Conservation (phyloP, 2,113 vertebrate genomes). For the Naja naja region DNA sequence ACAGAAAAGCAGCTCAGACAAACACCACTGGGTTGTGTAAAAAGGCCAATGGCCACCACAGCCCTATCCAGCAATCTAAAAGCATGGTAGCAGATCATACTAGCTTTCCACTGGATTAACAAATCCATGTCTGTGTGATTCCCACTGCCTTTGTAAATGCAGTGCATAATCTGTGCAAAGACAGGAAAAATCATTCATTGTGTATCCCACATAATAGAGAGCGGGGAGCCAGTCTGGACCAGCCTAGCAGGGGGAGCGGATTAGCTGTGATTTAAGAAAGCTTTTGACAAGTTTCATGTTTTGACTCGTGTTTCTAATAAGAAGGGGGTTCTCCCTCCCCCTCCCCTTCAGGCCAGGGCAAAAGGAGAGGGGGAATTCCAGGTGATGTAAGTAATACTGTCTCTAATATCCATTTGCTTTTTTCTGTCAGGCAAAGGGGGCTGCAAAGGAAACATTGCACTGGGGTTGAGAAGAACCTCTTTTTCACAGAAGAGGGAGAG, state of each 20-base stretch:
- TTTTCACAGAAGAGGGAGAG: neutral
- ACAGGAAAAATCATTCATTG: neutral
- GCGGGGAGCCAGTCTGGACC: neutral
- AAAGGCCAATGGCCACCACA: neutral
- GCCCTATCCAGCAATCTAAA: neutral
- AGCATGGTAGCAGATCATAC: neutral
- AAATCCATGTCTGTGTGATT: neutral
- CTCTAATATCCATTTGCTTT: neutral
- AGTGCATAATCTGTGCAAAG: neutral
- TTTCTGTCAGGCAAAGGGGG: neutral
- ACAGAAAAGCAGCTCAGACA: neutral
- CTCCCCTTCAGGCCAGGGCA: neutral
- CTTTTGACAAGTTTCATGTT: conserved; percentile 4
- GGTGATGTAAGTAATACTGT: neutral
- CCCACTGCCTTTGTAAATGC: neutral
- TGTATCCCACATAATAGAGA: neutral
- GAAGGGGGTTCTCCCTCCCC: neutral
- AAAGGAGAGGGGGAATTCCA: neutral
- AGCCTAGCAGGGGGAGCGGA: neutral
- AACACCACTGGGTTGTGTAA: neutral
- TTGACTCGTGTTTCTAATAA: conserved; percentile 1
- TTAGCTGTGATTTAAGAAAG: conserved; percentile 4
- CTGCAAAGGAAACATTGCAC: neutral
- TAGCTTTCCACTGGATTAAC: neutral
- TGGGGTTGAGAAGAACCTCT: too few relatives aligned